Conservation (phyloP, 2,888 invertebrate genomes). For the Terebella lapidaria region DNA sequence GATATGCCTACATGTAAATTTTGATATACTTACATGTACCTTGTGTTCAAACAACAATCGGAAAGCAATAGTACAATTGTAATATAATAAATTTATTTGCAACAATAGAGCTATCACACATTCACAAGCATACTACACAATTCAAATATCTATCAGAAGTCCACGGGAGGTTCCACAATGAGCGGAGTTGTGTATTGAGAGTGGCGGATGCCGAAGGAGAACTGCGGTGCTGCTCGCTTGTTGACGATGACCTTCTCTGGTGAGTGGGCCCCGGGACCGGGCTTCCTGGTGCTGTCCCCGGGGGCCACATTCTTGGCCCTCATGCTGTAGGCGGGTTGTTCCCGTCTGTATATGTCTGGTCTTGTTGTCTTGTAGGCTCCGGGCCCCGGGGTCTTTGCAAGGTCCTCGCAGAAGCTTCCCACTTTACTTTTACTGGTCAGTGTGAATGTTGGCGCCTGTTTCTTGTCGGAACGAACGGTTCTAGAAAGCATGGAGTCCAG, state of each 20-base stretch:
- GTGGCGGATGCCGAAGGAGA: constrained; percentile 55
- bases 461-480: constrained; percentile 9
- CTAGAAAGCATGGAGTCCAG: constrained; percentile 24
- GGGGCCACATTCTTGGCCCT: constrained; percentile 74
- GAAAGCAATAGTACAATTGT: too few species aligned
- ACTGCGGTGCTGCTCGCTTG: constrained; percentile 41
- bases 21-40: too few species aligned
- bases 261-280: constrained; percentile 78
- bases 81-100: too few species aligned
- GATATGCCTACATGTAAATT: too few species aligned
- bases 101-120: too few species aligned
- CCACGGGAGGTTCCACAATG: constrained; percentile 12
- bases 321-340: too few species aligned
- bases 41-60: too few species aligned
- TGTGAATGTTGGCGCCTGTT: constrained; percentile 13
- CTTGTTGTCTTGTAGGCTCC: constrained; percentile 67
- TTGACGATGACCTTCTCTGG: constrained; percentile 67
- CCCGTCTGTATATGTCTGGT: constrained; percentile 56
- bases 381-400: constrained; percentile 60
- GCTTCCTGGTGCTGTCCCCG: constrained; percentile 69
- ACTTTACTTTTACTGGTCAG: constrained; percentile 12
- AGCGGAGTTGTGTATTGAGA: constrained; percentile 36
- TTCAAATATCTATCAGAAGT: too few species aligned
- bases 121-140: too few species aligned
- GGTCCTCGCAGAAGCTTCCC: constrained; percentile 17